Base-by-base conservation (phyloP, 2,113 vertebrate genomes). In the Oreotrochilus melanogaster region DNA sequence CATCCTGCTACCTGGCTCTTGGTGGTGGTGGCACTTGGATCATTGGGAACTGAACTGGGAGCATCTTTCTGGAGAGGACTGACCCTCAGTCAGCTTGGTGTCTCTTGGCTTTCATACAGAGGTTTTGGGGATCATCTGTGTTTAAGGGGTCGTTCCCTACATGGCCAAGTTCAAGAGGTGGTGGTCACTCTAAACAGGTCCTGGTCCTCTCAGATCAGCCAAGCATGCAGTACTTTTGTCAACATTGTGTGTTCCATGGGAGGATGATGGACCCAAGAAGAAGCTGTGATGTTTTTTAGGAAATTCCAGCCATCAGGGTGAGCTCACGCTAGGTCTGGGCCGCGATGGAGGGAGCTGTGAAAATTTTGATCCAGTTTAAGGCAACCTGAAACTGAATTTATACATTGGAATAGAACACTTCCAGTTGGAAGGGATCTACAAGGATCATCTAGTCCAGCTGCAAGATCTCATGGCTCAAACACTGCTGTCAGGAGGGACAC, bases 371-470 rank as follows among this genome's bases (percentile, higher is more conserved):
- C 45, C 28, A 5, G 12, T 39, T 86, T 25, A 45, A 30, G 10
- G 11, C 37, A 27, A 43, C 30, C 9, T 50, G 47, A 66, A 33
- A n/a, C 50, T 47, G 60, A 16, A 8, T 78, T 78, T 61, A 4
- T 30, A 6, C n/a, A 6, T 66, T 56, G 21, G 45, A 66, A 18
- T 33, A 48, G 27, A 47, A 11, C 14, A 65, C 14, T 37, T 60
- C 37, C 28, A 33, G 47, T 8, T 47, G 33, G 42, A 70, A 33
- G 42, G 42, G 58, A 33, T 24, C 48, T 42, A 33, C 42, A 18
- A 3, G 0, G 2, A 37, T 37, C 27, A 10, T 25, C n/a, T 39
- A 25, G 39, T 62, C 17, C 70, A 53, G 1, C 8, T 54, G 37
- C 47, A 56, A 14, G 47, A 37, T 43, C 33, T 47, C 3, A 0